Evolutionary conservation across 1,140 invertebrate genomes (phyloP).

Genomic region (Drosophila suzukii): DNA sequence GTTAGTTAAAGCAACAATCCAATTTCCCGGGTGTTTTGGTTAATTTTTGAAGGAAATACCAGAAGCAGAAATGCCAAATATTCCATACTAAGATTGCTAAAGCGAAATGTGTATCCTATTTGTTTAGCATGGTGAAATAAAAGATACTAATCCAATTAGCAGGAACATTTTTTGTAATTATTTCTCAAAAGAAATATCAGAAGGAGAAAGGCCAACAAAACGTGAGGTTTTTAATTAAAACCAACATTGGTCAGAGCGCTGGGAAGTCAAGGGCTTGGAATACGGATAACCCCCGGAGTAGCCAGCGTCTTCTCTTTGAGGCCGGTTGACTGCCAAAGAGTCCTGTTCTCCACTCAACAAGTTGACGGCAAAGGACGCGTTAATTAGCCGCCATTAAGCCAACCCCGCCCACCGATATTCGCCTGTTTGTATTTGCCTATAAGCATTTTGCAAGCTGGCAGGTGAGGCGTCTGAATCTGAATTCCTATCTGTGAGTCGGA

Average conservation of each 20-base stretch:
- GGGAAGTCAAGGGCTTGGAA: neutral
- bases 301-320: neutral
- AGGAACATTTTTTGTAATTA: neutral
- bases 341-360: conserved; percentile 22
- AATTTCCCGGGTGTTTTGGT: too few relatives aligned
- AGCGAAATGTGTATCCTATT: too few relatives aligned
- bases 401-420: neutral
- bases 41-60: too few relatives aligned
- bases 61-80: too few relatives aligned
- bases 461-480: conserved; percentile 4
- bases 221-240: conserved; percentile 62
- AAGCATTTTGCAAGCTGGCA: conserved; percentile 54
- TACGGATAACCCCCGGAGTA: neutral
- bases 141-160: neutral
- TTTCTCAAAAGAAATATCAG: neutral
- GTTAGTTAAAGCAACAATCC: too few relatives aligned
- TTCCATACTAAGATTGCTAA: too few relatives aligned
- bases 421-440: conserved; percentile 59
- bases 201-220: neutral
- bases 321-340: neutral
- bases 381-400: conserved; percentile 59
- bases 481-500: neutral
- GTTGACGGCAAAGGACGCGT: conserved; percentile 43
- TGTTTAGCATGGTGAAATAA: too few relatives aligned
- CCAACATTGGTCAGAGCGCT: conserved; percentile 5